Evolutionary conservation across 2,113 vertebrate species (phyloP).

Genomic region (Taxidea taxus): DNA sequence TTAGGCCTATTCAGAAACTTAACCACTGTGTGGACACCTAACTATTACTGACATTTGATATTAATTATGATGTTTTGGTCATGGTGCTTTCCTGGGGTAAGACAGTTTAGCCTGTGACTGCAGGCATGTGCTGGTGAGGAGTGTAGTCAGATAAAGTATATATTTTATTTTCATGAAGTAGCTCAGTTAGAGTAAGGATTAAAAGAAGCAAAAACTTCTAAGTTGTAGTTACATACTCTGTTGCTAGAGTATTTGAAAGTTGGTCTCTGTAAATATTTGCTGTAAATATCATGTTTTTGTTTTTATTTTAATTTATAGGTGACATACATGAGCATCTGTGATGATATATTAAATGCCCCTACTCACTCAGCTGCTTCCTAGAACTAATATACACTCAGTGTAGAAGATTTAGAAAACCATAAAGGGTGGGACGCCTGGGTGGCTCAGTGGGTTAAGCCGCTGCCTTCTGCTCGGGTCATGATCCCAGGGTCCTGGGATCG

Average conservation of each 20-base stretch:
- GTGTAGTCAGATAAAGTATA: neutral
- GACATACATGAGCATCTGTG: neutral
- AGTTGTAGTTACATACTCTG: neutral
- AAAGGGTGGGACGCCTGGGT: too few relatives aligned
- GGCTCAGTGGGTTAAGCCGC: too few relatives aligned
- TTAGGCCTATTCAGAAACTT: slow-evolving; percentile 29
- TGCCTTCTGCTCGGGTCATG: too few relatives aligned
- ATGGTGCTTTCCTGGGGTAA: neutral
- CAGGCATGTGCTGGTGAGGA: neutral
- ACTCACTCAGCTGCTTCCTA: neutral
- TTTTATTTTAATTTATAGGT: slow-evolving; percentile 42
- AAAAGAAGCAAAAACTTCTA: neutral
- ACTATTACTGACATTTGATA: neutral
- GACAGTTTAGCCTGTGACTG: neutral
- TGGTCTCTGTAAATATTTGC: slow-evolving; percentile 33
- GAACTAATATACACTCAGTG: neutral
- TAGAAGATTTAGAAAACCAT: neutral
- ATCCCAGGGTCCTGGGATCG: too few relatives aligned
- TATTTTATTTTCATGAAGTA: slow-evolving; percentile 16
- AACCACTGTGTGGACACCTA: neutral
- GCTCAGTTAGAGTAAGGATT: neutral
- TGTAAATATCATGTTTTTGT: neutral
- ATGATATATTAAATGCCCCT: neutral
- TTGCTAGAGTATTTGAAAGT: neutral
- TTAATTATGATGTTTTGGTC: neutral